Percentiles rank a stretch among this genome's conserved stretches.
These are phyloP conservation scores for Eulemur albifrons DNA, from an alignment of 2,797 vertebrate genomes.

Conservation along the genomic window DNA sequence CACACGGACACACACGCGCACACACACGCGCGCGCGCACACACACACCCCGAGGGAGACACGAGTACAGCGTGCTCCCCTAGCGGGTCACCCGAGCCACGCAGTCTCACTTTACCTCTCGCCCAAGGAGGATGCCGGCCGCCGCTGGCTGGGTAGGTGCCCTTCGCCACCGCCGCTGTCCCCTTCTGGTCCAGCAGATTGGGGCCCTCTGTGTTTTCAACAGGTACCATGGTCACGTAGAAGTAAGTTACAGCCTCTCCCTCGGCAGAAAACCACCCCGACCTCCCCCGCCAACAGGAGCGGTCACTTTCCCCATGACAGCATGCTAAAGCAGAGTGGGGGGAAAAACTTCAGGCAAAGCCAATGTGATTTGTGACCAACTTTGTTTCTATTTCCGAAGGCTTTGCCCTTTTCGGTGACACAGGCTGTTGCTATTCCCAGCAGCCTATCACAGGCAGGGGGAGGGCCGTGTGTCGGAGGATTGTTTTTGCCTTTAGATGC, in stretches of 20 bases:
- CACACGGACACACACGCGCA: neutral
- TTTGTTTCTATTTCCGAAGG: slow-evolving; percentile 89
- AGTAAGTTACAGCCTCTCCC: slow-evolving; percentile 46
- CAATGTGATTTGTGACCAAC: slow-evolving; percentile 83
- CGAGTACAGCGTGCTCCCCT: neutral
- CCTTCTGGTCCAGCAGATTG: slow-evolving; percentile 65
- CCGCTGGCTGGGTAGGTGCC: slow-evolving; percentile 55
- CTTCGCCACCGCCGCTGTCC: slow-evolving; percentile 61
- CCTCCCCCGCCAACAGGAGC: neutral
- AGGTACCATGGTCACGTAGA: slow-evolving; percentile 77
- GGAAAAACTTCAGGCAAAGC: slow-evolving; percentile 71
- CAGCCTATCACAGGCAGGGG: slow-evolving; percentile 86
- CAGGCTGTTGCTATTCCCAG: slow-evolving; percentile 87
- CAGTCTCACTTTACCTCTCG: slow-evolving; percentile 81
- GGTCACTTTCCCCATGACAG: slow-evolving; percentile 78
- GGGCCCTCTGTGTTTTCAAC: slow-evolving; percentile 80
- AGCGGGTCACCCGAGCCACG: neutral
- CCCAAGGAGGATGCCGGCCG: slow-evolving; percentile 61
- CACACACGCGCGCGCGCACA: neutral
- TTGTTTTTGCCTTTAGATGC: slow-evolving; percentile 79
- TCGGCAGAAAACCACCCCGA: neutral
- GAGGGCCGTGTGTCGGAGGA: slow-evolving; percentile 80
- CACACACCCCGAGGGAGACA: neutral
- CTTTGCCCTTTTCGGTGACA: slow-evolving; percentile 89
- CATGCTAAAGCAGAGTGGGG: slow-evolving; percentile 59